Percentiles rank a stretch among this genome's conserved stretches.
Evolutionary conservation across 2,797 vertebrate species (phyloP).

Genomic region (Morelia viridis): DNA sequence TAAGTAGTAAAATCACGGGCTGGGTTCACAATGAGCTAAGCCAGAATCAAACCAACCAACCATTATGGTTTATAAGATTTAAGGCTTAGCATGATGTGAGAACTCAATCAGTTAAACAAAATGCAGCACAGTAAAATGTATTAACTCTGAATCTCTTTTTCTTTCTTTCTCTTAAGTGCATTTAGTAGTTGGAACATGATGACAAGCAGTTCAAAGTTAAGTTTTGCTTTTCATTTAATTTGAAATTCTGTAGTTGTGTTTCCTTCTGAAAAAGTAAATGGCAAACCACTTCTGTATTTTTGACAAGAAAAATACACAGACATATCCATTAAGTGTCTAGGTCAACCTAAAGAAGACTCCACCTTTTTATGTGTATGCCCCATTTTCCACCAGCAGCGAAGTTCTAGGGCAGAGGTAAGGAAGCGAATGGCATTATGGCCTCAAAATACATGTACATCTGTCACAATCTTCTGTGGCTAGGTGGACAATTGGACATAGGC

Average conservation of each 20-base stretch:
- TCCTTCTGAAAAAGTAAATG: neutral
- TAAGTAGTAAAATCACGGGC: neutral
- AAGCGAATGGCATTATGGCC: neutral
- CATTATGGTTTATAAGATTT: neutral
- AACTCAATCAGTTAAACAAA: neutral
- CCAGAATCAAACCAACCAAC: neutral
- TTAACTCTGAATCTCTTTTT: neutral
- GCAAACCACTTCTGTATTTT: neutral
- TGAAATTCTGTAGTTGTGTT: neutral
- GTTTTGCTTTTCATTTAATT: neutral
- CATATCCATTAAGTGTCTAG: neutral
- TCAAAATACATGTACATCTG: neutral
- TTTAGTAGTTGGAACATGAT: neutral
- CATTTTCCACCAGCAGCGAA: neutral
- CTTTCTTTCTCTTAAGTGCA: neutral
- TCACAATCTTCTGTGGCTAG: neutral
- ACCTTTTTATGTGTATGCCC: neutral
- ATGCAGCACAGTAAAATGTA: neutral
- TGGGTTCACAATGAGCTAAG: neutral
- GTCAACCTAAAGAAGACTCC: neutral
- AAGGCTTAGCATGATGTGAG: neutral
- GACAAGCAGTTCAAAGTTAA: neutral
- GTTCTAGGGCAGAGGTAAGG: neutral
- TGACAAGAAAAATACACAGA: neutral
- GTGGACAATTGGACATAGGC: neutral